Percentiles rank a stretch among this genome's conserved stretches.
Evolutionary conservation across 2,113 vertebrate species (phyloP).

Genomic region (Athene noctua): DNA sequence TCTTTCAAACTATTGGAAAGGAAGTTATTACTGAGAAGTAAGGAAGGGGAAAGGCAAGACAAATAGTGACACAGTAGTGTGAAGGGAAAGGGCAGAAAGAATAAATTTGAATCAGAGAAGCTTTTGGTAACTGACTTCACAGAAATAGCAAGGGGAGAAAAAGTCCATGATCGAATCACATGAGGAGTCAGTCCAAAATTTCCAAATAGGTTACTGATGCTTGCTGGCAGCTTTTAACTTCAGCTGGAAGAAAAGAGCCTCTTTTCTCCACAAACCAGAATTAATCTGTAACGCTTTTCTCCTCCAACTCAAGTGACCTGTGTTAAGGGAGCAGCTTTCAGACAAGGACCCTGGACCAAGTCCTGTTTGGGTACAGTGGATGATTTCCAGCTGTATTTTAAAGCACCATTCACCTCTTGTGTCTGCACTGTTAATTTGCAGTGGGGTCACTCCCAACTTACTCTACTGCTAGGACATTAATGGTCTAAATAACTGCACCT

Average conservation of each 20-base stretch:
- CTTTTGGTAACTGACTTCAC: conserved; percentile 12
- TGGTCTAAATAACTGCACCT: conserved; percentile 56
- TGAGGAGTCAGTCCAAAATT: conserved; percentile 30
- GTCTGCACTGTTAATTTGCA: conserved; percentile 45
- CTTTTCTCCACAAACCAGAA: conserved; percentile 28
- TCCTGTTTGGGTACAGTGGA: conserved; percentile 50
- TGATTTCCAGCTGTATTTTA: conserved; percentile 60
- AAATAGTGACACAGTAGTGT: neutral
- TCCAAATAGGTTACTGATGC: conserved; percentile 14
- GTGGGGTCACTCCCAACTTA: conserved; percentile 44
- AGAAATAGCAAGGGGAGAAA: neutral
- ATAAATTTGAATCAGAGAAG: neutral
- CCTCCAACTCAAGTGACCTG: conserved; percentile 41
- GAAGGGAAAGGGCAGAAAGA: neutral
- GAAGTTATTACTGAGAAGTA: neutral
- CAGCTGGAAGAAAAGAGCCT: conserved; percentile 29
- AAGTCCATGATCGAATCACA: neutral
- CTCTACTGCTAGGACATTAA: conserved; percentile 6
- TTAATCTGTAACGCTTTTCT: conserved; percentile 45
- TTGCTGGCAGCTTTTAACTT: conserved; percentile 41
- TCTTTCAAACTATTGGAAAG: neutral
- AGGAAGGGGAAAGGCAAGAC: neutral
- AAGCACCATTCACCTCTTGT: conserved; percentile 35
- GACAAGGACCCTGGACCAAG: conserved; percentile 4
- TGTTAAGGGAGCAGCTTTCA: conserved; percentile 44